These are phyloP conservation scores for Bufo bufo DNA, from an alignment of 2,113 vertebrate species.

Conservation along the genomic window DNA sequence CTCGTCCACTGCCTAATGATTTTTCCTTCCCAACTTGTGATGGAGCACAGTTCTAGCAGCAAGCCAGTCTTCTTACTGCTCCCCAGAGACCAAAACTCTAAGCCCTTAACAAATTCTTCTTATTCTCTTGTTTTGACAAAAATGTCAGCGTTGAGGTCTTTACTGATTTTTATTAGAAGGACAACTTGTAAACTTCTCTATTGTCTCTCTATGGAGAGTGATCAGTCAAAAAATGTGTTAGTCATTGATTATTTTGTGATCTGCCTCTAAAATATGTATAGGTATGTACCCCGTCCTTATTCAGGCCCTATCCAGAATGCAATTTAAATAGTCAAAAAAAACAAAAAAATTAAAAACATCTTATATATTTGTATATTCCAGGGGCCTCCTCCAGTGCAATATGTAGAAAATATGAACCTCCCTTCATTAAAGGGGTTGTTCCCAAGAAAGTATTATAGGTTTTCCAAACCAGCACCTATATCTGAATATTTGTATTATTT, in stretches of 20 bases:
- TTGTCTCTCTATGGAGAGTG: constrained; percentile 37
- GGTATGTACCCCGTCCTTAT: too few relatives aligned
- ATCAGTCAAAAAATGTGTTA: constrained; percentile 22
- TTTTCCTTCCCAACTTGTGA: constrained; percentile 39
- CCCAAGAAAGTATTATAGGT: too few relatives aligned
- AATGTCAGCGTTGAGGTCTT: constrained; percentile 46
- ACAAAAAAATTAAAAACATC: too few relatives aligned
- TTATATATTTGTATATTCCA: too few relatives aligned
- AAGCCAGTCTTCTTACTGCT: constrained; percentile 47
- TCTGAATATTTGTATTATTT: too few relatives aligned
- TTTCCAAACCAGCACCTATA: too few relatives aligned
- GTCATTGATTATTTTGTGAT: not conserved
- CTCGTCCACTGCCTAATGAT: constrained; percentile 41
- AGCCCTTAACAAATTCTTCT: constrained; percentile 57
- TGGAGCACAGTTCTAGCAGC: constrained; percentile 27
- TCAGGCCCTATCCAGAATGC: too few relatives aligned
- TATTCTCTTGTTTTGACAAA: constrained; percentile 54
- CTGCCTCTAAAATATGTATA: not conserved
- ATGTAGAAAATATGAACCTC: too few relatives aligned
- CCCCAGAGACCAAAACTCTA: constrained; percentile 43
- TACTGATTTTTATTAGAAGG: constrained; percentile 35
- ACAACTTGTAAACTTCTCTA: constrained; percentile 36
- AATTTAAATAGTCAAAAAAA: too few relatives aligned
- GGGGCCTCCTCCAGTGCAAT: too few relatives aligned
- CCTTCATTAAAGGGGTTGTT: too few relatives aligned